Evolutionary conservation across 2,888 invertebrate genomes (phyloP), one percentile per base, ranked within the genome.

Genomic region (Diarsia mendica): DNA sequence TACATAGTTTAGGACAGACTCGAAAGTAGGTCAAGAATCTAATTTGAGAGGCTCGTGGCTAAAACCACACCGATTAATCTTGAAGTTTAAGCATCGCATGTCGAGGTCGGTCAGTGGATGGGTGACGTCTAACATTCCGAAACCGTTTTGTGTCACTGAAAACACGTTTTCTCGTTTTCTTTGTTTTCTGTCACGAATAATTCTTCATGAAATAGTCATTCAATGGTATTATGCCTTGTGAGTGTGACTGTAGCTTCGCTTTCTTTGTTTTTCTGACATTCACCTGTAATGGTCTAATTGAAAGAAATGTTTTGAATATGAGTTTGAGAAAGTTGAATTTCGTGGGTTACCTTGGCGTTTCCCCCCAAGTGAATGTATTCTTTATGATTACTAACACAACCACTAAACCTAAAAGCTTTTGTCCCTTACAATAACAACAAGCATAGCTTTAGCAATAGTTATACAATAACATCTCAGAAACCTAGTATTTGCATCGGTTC

Each of bases 401-500:
- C 46, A 64, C 23, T 67, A 46, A 49, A 13, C 1, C 11, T 51
- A 44, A 48, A 72, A 66, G 60, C 55, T 63, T 60, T 63, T 63
- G 44, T 67, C 33, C 66, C 53, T 55, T 39, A 72, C 23, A 58
- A 67, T 68, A 61, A 77, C 4, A 80, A 72, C 51, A 63, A 69
- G 49, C 33, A 39, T 23, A 33, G 28, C 6, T 55, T 51, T 53
- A 65, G 23, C 33, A 53, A 72, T 33, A 20, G 23, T 49, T 28
- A 53, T 28, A 66, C 33, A 72, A 64, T 72, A 61, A 67, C 28
- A 48, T 72, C 75, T 64, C 1, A 72, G 82, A 82, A 81, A 39
- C 39, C 61, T 23, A 51, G 0, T 82, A 84, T 89, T 89, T 79
- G 75, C 80, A 84, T 84, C 85, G 61, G 61, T 85, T 67, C 64